Evolutionary conservation across 2,113 vertebrate species (phyloP).

Genomic region (Peucedramus taeniatus): DNA sequence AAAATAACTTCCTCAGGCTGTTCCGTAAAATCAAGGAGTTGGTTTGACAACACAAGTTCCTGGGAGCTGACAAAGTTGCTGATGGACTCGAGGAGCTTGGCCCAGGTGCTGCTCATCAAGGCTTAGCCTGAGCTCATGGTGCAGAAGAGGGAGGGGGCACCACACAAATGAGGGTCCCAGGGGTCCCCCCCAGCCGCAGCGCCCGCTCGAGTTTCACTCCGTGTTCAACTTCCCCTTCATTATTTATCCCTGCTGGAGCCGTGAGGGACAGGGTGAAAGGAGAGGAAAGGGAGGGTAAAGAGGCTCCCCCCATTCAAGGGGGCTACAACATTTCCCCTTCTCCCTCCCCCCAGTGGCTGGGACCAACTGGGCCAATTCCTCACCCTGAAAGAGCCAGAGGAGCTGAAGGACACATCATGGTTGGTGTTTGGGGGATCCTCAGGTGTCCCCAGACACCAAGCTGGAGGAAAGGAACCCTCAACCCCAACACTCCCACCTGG

Average conservation of each 20-base stretch:
- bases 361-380: neutral
- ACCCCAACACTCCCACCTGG: no score
- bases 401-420: rapidly evolving
- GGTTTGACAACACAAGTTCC: rapidly evolving
- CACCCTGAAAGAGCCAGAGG: neutral
- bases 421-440: neutral
- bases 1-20: neutral
- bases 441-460: rapidly evolving
- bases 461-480: neutral
- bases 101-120: neutral
- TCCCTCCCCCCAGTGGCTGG: rapidly evolving
- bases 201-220: neutral
- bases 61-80: neutral
- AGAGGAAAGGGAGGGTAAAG: neutral
- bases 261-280: neutral
- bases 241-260: neutral
- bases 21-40: neutral
- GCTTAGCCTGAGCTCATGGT: neutral
- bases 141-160: neutral
- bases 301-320: neutral
- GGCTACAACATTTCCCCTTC: no score
- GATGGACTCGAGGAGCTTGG: neutral
- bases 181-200: neutral
- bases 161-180: neutral
- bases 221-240: neutral